A percentile compares a stretch with the other conserved stretches of the same genome.
Conservation (phyloP, 2,888 invertebrate species). For the Apoderus coryli region DNA sequence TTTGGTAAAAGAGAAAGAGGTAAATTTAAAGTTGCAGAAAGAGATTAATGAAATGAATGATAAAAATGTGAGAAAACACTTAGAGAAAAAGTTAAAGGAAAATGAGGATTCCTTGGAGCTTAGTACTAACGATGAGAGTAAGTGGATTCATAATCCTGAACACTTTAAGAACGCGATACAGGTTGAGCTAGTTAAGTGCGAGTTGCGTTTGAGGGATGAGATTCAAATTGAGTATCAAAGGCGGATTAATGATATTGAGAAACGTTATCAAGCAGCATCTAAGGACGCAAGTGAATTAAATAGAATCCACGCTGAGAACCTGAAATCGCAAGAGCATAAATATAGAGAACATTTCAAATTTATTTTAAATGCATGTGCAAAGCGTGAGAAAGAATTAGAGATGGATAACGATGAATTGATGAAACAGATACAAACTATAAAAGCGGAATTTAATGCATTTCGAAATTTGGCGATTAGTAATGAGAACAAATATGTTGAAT, state of each 20-base stretch:
- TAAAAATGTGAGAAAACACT: conserved; percentile 13
- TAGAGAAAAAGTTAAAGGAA: conserved; percentile 15
- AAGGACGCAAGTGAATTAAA: conserved; percentile 16
- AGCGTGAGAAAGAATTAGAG: conserved; percentile 20
- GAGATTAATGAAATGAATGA: conserved; percentile 14
- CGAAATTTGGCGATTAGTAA: conserved; percentile 11
- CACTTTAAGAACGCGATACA: conserved; percentile 13
- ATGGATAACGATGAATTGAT: conserved; percentile 18
- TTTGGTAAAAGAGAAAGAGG: conserved; percentile 15
- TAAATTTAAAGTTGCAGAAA: conserved; percentile 15
- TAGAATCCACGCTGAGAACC: conserved; percentile 20
- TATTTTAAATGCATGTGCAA: conserved; percentile 21
- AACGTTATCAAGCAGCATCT: conserved; percentile 20
- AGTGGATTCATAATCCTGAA: conserved; percentile 5
- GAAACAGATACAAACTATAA: conserved; percentile 13
- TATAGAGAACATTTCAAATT: conserved; percentile 21
- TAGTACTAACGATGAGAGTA: conserved; percentile 11
- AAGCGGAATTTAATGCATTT: conserved; percentile 16
- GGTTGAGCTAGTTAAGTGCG: conserved; percentile 20
- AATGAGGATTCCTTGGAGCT: conserved; percentile 15
- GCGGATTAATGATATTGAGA: conserved; percentile 23
- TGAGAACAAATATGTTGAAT: conserved; percentile 15
- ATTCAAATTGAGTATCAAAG: conserved; percentile 22
- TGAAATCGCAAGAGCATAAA: conserved; percentile 20
- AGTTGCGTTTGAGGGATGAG: conserved; percentile 22